A percentile compares a stretch with the other conserved stretches of the same genome.
Evolutionary conservation across 2,888 invertebrate genomes (phyloP).

Genomic region (Scaptomyza tumidula): DNA sequence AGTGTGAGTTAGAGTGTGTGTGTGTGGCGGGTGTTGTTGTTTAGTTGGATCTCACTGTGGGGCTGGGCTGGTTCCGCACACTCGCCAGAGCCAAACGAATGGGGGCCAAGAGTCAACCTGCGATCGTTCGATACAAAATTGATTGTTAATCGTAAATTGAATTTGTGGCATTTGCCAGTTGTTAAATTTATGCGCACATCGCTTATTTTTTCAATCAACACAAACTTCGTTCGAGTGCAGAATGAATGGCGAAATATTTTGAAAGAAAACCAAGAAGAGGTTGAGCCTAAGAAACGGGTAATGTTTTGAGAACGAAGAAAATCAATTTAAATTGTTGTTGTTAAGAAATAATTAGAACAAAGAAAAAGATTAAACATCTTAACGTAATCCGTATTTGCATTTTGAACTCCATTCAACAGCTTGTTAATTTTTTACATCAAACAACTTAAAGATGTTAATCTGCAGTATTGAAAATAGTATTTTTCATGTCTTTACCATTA

Average conservation of each 20-base stretch:
- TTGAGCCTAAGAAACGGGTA: neutral
- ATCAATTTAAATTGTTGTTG: too few species aligned
- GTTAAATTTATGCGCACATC: constrained; percentile 49
- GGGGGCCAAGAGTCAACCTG: constrained; percentile 72
- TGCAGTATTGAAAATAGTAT: constrained; percentile 2
- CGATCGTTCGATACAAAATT: constrained; percentile 66
- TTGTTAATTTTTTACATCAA: neutral
- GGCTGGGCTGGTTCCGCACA: constrained; percentile 27
- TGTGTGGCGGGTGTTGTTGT: constrained; percentile 25
- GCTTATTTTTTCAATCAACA: constrained; percentile 52
- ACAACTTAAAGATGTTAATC: constrained; percentile 36
- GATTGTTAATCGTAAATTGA: constrained; percentile 69
- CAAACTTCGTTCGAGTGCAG: constrained; percentile 10
- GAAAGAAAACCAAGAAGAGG: neutral
- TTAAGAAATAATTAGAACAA: neutral
- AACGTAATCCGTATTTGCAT: too few species aligned
- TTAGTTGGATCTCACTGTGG: constrained; percentile 35
- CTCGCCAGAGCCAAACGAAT: constrained; percentile 52
- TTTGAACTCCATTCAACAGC: too few species aligned
- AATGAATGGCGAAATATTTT: constrained; percentile 27
- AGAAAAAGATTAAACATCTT: neutral
- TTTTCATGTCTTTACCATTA: constrained; percentile 4
- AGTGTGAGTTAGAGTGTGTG: constrained; percentile 9
- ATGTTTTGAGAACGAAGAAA: neutral
- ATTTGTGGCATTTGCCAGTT: constrained; percentile 61